Percentiles rank a stretch among this genome's conserved stretches.
Evolutionary conservation across 2,797 vertebrate genomes (phyloP).

Genomic region (Lepus townsendii): DNA sequence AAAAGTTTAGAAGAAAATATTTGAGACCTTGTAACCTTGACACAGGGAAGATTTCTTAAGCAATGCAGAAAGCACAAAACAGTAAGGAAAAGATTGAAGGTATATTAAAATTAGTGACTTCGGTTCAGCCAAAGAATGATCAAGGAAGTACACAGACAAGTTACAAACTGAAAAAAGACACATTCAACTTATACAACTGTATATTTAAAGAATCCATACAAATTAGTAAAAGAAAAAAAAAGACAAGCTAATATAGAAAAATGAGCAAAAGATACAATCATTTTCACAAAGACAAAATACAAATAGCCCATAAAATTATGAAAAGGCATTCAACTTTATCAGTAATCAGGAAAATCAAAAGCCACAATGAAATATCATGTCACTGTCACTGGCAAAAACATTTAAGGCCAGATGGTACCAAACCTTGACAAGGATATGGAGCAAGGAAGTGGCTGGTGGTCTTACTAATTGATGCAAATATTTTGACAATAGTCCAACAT

Average conservation of each 20-base stretch:
- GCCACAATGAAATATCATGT: not conserved
- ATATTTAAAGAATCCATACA: slow-evolving; percentile 45
- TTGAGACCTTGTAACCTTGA: not conserved
- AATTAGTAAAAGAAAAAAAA: not conserved
- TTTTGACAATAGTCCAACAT: slow-evolving; percentile 36
- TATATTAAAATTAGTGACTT: slow-evolving; percentile 41
- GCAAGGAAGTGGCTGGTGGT: not conserved
- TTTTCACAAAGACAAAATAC: slow-evolving; percentile 44
- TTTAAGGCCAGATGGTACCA: slow-evolving; percentile 10
- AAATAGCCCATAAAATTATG: slow-evolving; percentile 6
- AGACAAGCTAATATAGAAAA: not conserved
- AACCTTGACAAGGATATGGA: slow-evolving; percentile 30
- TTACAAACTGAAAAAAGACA: slow-evolving; percentile 22
- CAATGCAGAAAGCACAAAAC: not conserved
- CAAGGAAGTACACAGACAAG: slow-evolving; percentile 43
- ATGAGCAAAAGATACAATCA: not conserved
- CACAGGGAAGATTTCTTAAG: not conserved
- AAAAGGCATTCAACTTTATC: slow-evolving; percentile 44
- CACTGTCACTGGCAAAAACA: not conserved
- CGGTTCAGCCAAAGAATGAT: slow-evolving; percentile 42
- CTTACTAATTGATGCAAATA: slow-evolving; percentile 28
- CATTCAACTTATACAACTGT: slow-evolving; percentile 4
- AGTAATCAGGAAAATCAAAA: slow-evolving; percentile 15
- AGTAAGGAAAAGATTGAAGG: slow-evolving; percentile 29
- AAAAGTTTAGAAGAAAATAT: slow-evolving; percentile 22